phyloP scores from a whole-genome alignment of 1,140 invertebrate genomes.

The Euura lappo region DNA sequence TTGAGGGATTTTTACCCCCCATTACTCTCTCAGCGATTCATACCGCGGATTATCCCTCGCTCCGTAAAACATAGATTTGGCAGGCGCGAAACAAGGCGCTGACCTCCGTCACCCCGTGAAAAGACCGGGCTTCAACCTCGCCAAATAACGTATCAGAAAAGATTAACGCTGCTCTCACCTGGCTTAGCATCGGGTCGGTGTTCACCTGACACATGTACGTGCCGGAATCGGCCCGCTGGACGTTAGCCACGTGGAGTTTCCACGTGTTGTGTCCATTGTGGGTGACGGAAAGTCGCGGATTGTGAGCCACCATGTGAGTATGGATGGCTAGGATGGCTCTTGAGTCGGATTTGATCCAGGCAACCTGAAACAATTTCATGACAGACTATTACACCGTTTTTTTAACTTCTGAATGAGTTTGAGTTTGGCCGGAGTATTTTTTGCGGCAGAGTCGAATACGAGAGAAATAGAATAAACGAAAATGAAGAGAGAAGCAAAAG shows the following conservation, averaged over 20 bases:
- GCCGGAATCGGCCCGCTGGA: conserved; percentile 86
- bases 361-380: conserved; percentile 70
- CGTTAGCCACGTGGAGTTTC: conserved; percentile 87
- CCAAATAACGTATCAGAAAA: no score
- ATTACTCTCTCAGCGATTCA: no score
- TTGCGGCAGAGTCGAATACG: no score
- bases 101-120: no score
- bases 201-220: conserved; percentile 93
- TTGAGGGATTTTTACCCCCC: no score
- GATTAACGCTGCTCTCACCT: conserved; percentile 63
- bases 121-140: no score
- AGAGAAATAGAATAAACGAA: no score
- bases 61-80: no score
- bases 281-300: conserved; percentile 81
- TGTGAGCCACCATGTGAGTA: conserved; percentile 87
- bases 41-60: no score
- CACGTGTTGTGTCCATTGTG: conserved; percentile 92
- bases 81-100: no score
- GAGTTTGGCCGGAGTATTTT: no score
- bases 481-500: background rate
- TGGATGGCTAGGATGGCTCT: conserved; percentile 90
- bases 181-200: conserved; percentile 88
- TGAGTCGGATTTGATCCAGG: conserved; percentile 90
- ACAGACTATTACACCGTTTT: background rate
- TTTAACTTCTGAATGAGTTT: no score